Percentiles rank a stretch among this genome's conserved stretches.
These are phyloP conservation scores for Gibbula magus DNA, from an alignment of 2,888 invertebrate species.

Conservation along the genomic window DNA sequence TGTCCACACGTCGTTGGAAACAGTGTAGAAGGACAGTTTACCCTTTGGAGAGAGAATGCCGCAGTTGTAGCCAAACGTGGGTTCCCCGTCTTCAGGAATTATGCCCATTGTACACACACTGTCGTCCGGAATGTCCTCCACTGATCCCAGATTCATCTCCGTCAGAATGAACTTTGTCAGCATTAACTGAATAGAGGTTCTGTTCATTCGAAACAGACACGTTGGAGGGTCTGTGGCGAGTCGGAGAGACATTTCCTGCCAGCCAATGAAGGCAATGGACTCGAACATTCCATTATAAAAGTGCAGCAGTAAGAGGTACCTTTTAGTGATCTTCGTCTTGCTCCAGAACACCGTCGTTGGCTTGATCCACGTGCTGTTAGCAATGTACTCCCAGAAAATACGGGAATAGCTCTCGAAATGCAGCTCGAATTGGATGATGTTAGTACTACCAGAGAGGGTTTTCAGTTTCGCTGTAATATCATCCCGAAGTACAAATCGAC, in stretches of 20 bases:
- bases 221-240: conserved; percentile 11
- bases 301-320: conserved; percentile 32
- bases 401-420: neutral
- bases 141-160: neutral
- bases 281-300: conserved; percentile 36
- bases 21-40: conserved; percentile 1
- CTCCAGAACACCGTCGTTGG: neutral
- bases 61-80: conserved; percentile 33
- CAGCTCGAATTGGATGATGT: neutral
- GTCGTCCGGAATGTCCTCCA: neutral
- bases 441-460: no score
- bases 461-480: no score
- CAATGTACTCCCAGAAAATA: neutral
- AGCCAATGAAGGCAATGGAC: conserved; percentile 23
- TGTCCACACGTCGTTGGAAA: conserved; percentile 31
- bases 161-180: conserved; percentile 26
- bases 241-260: neutral
- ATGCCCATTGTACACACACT: conserved; percentile 30
- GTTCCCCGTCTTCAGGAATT: conserved; percentile 24
- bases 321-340: neutral
- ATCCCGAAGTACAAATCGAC: no score
- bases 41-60: conserved; percentile 5
- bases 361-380: neutral
- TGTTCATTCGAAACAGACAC: conserved; percentile 23
- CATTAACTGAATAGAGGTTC: neutral